Evolutionary conservation across 2,888 invertebrate genomes (phyloP).

Genomic region (Drosophila stalkeri): DNA sequence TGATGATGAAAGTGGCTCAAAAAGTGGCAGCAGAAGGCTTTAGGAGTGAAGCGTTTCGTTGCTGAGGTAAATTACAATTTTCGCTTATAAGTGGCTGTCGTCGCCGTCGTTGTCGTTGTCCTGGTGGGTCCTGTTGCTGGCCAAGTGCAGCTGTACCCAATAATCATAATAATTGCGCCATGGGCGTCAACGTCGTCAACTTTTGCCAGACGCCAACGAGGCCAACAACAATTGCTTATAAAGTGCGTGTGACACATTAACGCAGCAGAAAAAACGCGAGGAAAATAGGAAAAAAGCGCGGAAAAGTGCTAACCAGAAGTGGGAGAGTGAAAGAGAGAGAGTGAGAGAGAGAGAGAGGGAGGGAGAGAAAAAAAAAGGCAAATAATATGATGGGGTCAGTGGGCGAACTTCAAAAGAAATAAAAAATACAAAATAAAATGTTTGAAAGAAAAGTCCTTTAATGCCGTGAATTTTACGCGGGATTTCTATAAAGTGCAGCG

Average conservation of each 20-base stretch:
- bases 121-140: conserved; percentile 47
- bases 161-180: conserved; percentile 80
- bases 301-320: conserved; percentile 54
- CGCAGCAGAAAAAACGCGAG: conserved; percentile 34
- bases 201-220: conserved; percentile 72
- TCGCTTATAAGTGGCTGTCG: conserved; percentile 73
- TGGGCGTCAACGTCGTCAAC: conserved; percentile 77
- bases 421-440: conserved; percentile 50
- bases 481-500: conserved; percentile 73
- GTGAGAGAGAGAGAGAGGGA: conserved; percentile 42
- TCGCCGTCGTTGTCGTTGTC: conserved; percentile 41
- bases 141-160: conserved; percentile 80
- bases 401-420: conserved; percentile 78
- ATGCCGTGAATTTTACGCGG: conserved; percentile 79
- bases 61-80: conserved; percentile 79
- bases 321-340: conserved; percentile 49
- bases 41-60: conserved; percentile 24
- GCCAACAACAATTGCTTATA: conserved; percentile 77
- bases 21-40: conserved; percentile 20
- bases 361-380: conserved; percentile 62
- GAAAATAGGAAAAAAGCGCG: conserved; percentile 50
- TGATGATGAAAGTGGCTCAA: conserved; percentile 58
- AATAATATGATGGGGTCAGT: conserved; percentile 66
- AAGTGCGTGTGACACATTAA: conserved; percentile 84
- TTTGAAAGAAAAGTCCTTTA: conserved; percentile 68